Base-by-base conservation (phyloP, 2,888 invertebrate species). In the Drosophila borealis region DNA sequence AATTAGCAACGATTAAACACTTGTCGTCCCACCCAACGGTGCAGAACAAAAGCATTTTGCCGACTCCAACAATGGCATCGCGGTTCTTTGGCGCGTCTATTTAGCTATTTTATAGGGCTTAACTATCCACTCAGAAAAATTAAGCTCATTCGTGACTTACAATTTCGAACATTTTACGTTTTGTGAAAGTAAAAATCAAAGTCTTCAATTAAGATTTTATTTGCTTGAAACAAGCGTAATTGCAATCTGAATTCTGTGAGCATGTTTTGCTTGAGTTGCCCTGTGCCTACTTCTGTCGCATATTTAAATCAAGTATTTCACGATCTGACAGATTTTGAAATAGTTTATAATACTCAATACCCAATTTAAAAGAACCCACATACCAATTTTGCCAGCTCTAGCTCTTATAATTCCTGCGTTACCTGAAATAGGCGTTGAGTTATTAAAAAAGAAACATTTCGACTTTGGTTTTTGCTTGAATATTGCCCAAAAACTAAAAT, bases 1-100 rank as follows among this genome's bases (percentile, higher is more conserved):
- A 89, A 85, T 85, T 85, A 85, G 87, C 84, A 80, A 74, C 85
- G 89, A 85, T 85, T 85, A 85, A 85, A 85, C 89, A 85, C 85
- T 85, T 85, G 87, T 85, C 87, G 81, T 78, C 81, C 84, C 88
- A 83, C 87, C 88, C 83, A 88, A 82, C 54, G 70, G 51, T 67
- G 53, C 62, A 64, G 68, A 71, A 89, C 85, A 85, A 85, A 85
- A 77, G 85, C 85, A 85, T 85, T 89, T 84, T 59, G 44, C 73
- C 73, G 82, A 67, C 67, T 67, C 46, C 39, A 46, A 25, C 67
- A 48, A 55, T 66, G 67, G 37, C 39, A 41, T 29, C 37, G n/a
- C n/a, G 39, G 51, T 46, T 51, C 51, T 65, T 54, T 53, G 44
- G 57, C 59, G 59, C 45, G 60, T 75, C 75, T 75, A 75, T 75